phyloP scores from a whole-genome alignment of 1,140 invertebrate species.

The Drosophila hydei region DNA sequence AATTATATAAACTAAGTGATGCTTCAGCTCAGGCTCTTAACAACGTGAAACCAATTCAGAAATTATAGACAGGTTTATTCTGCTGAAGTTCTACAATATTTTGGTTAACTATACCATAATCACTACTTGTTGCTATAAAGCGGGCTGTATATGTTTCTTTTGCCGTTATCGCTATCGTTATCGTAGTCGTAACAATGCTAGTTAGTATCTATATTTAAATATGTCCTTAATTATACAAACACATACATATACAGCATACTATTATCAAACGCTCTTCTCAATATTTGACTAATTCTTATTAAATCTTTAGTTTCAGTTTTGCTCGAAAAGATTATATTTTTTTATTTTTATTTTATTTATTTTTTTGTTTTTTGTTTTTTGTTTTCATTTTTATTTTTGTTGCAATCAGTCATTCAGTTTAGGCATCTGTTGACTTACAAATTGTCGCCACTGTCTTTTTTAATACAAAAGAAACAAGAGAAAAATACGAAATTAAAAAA shows the following conservation, averaged over 20 bases:
- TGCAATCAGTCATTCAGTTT: conserved; percentile 72
- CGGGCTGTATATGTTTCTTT: conserved; percentile 48
- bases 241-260: neutral
- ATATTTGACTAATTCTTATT: conserved; percentile 68
- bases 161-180: neutral
- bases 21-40: neutral
- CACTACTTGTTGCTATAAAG: conserved; percentile 77
- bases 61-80: conserved; percentile 20
- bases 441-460: conserved; percentile 78
- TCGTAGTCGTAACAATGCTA: conserved; percentile 48
- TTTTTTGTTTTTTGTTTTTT: conserved; percentile 9
- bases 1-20: neutral
- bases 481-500: conserved; percentile 47
- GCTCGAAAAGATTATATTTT: conserved; percentile 46
- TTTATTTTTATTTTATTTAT: conserved; percentile 4
- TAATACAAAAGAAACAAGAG: conserved; percentile 56
- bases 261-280: conserved; percentile 47
- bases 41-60: conserved; percentile 35
- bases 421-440: conserved; percentile 79
- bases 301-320: conserved; percentile 52
- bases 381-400: conserved; percentile 22
- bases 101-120: conserved; percentile 72
- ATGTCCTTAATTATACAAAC: conserved; percentile 63
- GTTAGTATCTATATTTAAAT: conserved; percentile 63
- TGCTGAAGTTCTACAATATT: conserved; percentile 37